phyloP scores from a whole-genome alignment of 1,140 invertebrate genomes.

The Sycophaga agraensis region DNA sequence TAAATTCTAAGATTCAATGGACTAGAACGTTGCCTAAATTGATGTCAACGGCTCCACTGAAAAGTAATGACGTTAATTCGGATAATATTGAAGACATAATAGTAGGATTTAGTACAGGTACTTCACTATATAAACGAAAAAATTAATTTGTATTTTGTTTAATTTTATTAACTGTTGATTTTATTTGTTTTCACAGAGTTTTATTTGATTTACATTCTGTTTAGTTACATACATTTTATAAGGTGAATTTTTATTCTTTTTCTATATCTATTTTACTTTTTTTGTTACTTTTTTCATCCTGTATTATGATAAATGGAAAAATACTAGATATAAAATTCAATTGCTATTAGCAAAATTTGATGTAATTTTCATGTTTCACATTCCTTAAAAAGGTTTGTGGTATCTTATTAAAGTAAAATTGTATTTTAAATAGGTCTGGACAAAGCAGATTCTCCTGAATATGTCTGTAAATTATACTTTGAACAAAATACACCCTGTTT shows the following conservation, averaged over 20 bases:
- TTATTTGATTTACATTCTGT: slow-evolving; percentile 29
- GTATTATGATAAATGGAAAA: background rate
- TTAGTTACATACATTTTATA: slow-evolving; percentile 2
- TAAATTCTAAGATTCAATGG: slow-evolving; percentile 73
- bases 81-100: slow-evolving; percentile 77
- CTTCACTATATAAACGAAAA: slow-evolving; percentile 17
- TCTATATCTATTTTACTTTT: background rate
- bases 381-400: background rate
- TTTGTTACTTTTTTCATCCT: slow-evolving; percentile 28
- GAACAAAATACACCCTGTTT: slow-evolving; percentile 66
- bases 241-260: slow-evolving; percentile 20
- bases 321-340: background rate
- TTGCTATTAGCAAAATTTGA: no score
- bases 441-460: slow-evolving; percentile 41
- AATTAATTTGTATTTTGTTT: slow-evolving; percentile 20
- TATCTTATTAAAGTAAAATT: background rate
- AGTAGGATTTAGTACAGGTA: slow-evolving; percentile 80
- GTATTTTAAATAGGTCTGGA: slow-evolving; percentile 41
- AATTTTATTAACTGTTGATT: slow-evolving; percentile 22
- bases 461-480: slow-evolving; percentile 70
- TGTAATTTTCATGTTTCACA: background rate
- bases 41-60: slow-evolving; percentile 74
- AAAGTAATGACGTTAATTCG: slow-evolving; percentile 71
- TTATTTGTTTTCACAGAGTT: slow-evolving; percentile 32
- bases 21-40: slow-evolving; percentile 71